Evolutionary conservation across 2,113 vertebrate species (phyloP).

Genomic region (Penelope pileata): DNA sequence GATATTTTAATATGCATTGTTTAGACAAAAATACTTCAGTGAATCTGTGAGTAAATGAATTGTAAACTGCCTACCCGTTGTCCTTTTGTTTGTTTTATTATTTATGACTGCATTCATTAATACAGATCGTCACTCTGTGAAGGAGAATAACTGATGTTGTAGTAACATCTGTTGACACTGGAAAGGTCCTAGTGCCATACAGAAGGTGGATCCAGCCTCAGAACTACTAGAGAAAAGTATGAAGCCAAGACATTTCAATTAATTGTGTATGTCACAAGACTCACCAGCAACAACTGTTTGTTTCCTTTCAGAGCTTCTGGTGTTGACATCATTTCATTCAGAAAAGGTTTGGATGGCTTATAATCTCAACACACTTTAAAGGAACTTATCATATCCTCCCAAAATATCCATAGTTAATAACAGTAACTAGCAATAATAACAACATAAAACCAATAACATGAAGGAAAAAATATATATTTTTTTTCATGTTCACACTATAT

Average conservation of each 20-base stretch:
- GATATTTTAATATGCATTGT: slow-evolving; percentile 41
- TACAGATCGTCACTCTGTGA: neutral
- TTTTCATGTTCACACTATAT: neutral
- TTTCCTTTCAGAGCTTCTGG: neutral
- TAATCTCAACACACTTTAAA: neutral
- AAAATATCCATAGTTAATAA: neutral
- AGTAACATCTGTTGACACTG: neutral
- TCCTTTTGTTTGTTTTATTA: neutral
- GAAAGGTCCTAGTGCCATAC: neutral
- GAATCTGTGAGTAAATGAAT: slow-evolving; percentile 14
- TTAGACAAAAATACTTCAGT: slow-evolving; percentile 1
- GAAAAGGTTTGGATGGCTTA: neutral
- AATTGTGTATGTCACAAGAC: neutral
- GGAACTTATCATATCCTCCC: neutral
- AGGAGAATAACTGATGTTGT: neutral
- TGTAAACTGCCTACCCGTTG: neutral
- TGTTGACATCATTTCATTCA: neutral
- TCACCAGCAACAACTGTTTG: neutral
- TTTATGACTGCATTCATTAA: neutral
- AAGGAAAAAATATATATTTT: neutral
- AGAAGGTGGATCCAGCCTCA: neutral
- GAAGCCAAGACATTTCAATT: neutral
- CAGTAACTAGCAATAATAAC: neutral
- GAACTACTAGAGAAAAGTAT: neutral
- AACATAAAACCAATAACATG: neutral